A percentile compares a stretch with the other conserved stretches of the same genome.
These are phyloP conservation scores for Tinea trinotella DNA, from an alignment of 2,888 invertebrate species.

Conservation along the genomic window DNA sequence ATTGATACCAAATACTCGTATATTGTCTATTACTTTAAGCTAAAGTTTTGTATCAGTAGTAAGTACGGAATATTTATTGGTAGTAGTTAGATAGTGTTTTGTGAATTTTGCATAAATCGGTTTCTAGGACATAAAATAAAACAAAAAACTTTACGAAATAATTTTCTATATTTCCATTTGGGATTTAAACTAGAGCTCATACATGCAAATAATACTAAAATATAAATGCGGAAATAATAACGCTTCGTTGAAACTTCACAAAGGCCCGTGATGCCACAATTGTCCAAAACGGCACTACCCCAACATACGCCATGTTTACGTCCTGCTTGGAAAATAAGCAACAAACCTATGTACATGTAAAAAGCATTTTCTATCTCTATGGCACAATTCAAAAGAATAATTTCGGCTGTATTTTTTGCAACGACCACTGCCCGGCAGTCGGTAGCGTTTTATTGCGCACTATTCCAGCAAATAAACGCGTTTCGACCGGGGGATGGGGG, in stretches of 20 bases:
- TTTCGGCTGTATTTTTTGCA: constrained; percentile 58
- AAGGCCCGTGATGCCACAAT: not conserved
- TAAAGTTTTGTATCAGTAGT: too few relatives aligned
- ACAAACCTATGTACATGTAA: not conserved
- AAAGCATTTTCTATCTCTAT: constrained; percentile 11
- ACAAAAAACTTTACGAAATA: too few relatives aligned
- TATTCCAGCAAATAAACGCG: constrained; percentile 65
- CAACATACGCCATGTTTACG: not conserved
- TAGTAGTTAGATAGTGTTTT: too few relatives aligned
- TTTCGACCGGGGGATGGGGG: constrained; percentile 29
- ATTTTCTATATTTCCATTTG: too few relatives aligned
- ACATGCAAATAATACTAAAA: not conserved
- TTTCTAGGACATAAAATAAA: too few relatives aligned
- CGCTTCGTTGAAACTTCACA: not conserved
- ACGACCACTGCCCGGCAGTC: constrained; percentile 49
- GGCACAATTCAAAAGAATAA: constrained; percentile 29
- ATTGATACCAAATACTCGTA: too few relatives aligned
- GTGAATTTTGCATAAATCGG: too few relatives aligned
- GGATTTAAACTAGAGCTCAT: not conserved
- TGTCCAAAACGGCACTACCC: not conserved
- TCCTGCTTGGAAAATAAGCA: not conserved
- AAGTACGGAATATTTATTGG: too few relatives aligned
- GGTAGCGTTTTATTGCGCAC: constrained; percentile 66
- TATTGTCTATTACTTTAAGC: too few relatives aligned
- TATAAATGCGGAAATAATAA: not conserved